Conservation (phyloP, 1,140 invertebrate species). For the Magallana gigas region DNA sequence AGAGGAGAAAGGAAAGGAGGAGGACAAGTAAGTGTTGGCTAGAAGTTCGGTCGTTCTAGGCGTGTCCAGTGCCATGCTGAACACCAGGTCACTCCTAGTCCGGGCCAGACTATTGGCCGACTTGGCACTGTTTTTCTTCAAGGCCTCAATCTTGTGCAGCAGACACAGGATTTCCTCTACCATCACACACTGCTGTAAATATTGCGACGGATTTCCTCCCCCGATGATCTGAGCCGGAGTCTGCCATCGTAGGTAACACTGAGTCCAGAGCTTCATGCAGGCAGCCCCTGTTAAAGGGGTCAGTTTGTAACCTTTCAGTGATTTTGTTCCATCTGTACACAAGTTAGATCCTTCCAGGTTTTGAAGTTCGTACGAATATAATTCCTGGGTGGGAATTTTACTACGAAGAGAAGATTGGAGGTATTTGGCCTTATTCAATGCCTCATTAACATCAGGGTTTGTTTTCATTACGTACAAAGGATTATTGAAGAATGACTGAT, state of each 20-base stretch:
- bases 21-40: slow-evolving; percentile 74
- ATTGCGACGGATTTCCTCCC: slow-evolving; percentile 86
- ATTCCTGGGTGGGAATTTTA: slow-evolving; percentile 51
- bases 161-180: slow-evolving; percentile 76
- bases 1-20: slow-evolving; percentile 77
- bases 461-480: slow-evolving; percentile 71
- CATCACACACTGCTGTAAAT: slow-evolving; percentile 80
- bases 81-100: slow-evolving; percentile 75
- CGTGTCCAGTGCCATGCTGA: slow-evolving; percentile 69
- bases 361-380: slow-evolving; percentile 55
- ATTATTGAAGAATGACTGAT: slow-evolving; percentile 76
- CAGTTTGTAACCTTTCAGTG: slow-evolving; percentile 50
- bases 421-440: slow-evolving; percentile 47
- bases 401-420: neutral
- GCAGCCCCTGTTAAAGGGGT: slow-evolving; percentile 51
- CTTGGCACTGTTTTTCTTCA: slow-evolving; percentile 54
- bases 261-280: slow-evolving; percentile 89
- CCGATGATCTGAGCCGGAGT: slow-evolving; percentile 89
- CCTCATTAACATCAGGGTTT: slow-evolving; percentile 52
- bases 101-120: slow-evolving; percentile 47
- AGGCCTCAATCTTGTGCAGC: slow-evolving; percentile 68
- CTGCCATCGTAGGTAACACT: slow-evolving; percentile 94
- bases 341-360: neutral
- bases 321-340: slow-evolving; percentile 32
- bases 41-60: slow-evolving; percentile 65